phyloP scores from a whole-genome alignment of 2,888 invertebrate species.

The Beris morrisii region DNA sequence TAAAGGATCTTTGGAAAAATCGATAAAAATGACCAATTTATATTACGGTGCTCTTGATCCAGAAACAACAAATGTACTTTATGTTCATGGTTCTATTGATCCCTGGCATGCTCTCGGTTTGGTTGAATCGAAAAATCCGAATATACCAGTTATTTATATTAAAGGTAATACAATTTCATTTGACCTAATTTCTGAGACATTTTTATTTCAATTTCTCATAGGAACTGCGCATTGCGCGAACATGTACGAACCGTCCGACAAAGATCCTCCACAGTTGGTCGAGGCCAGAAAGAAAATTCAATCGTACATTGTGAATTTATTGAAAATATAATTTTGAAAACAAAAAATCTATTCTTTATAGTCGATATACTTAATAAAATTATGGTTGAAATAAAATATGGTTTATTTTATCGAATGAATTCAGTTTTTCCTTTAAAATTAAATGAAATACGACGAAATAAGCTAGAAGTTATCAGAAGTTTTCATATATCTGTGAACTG shows the following conservation, averaged over 20 bases:
- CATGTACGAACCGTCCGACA: constrained; percentile 76
- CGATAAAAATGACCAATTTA: constrained; percentile 73
- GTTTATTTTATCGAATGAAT: not conserved
- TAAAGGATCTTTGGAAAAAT: constrained; percentile 62
- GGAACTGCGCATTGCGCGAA: constrained; percentile 95
- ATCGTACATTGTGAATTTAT: constrained; percentile 19
- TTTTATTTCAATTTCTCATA: constrained; percentile 55
- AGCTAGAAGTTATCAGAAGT: no score
- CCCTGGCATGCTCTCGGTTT: constrained; percentile 85
- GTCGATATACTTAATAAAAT: no score
- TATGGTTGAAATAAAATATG: not conserved
- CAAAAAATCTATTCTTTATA: not conserved
- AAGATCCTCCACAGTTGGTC: constrained; percentile 69
- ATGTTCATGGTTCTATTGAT: constrained; percentile 86
- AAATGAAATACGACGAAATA: no score
- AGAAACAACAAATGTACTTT: constrained; percentile 72
- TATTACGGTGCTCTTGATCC: constrained; percentile 77
- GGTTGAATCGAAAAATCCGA: constrained; percentile 59
- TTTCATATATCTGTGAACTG: no score
- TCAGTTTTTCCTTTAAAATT: not conserved
- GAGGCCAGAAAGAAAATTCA: constrained; percentile 64
- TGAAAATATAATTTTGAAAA: constrained; percentile 4
- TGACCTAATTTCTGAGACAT: constrained; percentile 18
- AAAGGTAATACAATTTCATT: constrained; percentile 59
- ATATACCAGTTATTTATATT: constrained; percentile 72